phyloP scores from a whole-genome alignment of 2,113 vertebrate genomes.

The Caretta caretta region DNA sequence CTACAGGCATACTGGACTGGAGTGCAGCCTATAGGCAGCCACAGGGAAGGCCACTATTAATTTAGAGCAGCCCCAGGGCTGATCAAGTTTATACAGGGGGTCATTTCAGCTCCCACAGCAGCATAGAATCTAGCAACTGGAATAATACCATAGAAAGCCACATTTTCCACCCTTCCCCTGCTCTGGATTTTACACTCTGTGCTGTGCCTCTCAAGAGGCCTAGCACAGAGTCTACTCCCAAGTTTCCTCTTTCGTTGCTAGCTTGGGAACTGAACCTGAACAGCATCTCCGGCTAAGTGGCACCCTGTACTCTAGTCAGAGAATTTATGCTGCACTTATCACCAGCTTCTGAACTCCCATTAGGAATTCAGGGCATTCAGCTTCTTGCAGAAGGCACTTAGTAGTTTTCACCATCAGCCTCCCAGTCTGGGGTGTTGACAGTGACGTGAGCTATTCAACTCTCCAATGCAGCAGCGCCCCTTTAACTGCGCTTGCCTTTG shows the following conservation, averaged over 20 bases:
- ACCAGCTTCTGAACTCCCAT: rapidly evolving
- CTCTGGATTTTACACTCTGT: neutral
- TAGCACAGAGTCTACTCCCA: neutral
- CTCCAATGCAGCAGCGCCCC: slow-evolving; percentile 53
- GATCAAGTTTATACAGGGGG: neutral
- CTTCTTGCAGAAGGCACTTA: rapidly evolving
- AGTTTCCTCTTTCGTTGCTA: neutral
- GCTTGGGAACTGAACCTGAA: neutral
- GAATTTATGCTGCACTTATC: neutral
- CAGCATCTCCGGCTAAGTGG: neutral
- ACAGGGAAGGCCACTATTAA: neutral
- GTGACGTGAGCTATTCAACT: slow-evolving; percentile 3
- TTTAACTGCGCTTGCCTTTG: slow-evolving; percentile 51
- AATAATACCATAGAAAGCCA: neutral
- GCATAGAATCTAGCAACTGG: neutral
- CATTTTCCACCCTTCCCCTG: neutral
- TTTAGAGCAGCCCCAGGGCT: neutral
- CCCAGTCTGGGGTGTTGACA: neutral
- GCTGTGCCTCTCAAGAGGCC: neutral
- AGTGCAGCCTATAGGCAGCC: neutral
- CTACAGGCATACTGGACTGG: neutral
- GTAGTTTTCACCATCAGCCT: neutral
- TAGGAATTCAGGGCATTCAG: neutral
- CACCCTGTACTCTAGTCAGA: neutral
- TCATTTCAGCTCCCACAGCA: neutral